Evolutionary conservation across 2,888 invertebrate species (phyloP).

Genomic region (Leptopilina drosophilae): DNA sequence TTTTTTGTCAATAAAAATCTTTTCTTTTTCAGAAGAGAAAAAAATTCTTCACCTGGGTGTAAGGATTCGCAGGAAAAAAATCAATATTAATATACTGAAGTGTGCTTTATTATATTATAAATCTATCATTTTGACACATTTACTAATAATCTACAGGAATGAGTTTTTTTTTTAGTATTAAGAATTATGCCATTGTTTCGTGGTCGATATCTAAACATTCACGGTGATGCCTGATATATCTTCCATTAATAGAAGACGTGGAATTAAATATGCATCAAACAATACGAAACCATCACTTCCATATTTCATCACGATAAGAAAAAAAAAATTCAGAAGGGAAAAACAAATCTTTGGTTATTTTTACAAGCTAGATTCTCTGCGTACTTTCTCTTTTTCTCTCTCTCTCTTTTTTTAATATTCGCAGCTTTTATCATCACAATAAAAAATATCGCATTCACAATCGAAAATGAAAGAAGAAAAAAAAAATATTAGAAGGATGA

Average conservation of each 20-base stretch:
- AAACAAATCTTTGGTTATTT: conserved; percentile 31
- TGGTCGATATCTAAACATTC: conserved; percentile 63
- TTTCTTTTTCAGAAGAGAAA: too few relatives aligned
- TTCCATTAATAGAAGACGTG: conserved; percentile 4
- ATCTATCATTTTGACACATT: conserved; percentile 73
- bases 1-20: conserved; percentile 11
- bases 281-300: conserved; percentile 7
- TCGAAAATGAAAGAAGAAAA: too few relatives aligned
- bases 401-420: neutral
- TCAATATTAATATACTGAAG: conserved; percentile 61
- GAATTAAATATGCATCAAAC: conserved; percentile 14
- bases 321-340: neutral
- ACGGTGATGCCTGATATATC: conserved; percentile 50
- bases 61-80: conserved; percentile 9
- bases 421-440: neutral
- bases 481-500: neutral
- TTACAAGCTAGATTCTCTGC: conserved; percentile 20
- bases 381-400: neutral
- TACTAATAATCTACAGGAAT: conserved; percentile 64
- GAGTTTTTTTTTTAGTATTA: conserved; percentile 34
- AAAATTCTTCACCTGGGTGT: too few relatives aligned
- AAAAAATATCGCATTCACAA: too few relatives aligned
- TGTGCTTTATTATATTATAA: conserved; percentile 73
- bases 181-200: conserved; percentile 40
- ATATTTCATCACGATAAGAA: neutral